Evolutionary conservation across 2,797 vertebrate species (phyloP), one percentile per base, ranked within the genome.

Genomic region (Microctenopoma lineatum): DNA sequence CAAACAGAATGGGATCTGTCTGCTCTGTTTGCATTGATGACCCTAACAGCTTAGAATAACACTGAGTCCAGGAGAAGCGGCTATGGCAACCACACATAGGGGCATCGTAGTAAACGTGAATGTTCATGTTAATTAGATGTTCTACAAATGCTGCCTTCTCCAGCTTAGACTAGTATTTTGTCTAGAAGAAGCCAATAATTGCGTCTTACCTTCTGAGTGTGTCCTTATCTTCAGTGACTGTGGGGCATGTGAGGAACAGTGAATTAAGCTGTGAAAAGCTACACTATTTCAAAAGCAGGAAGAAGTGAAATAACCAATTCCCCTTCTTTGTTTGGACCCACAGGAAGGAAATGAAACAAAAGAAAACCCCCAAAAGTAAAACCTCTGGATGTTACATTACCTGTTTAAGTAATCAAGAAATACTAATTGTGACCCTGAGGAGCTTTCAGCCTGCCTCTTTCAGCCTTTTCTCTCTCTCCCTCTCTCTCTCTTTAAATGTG

Each of bases 121-220:
- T 36, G 34, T 10, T 29, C 4, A 29, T 36, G 34, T 7, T 7
- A 9, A 36, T 11, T 11, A 10, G 36, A 9, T 36, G 8, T 52
- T 41, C 16, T 52, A 29, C 29, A 77, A 18, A 14, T 16, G 18
- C 2, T 13, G 1, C 25, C 5, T 41, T 13, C 67, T 21, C 9
- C 15, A 60, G 8, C 3, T 29, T 44, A 7, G 8, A 25, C n/a
- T 59, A n/a, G 18, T 26, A 13, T 47, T 42, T 66, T 27, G 14
- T 73, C 4, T 14, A 44, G 25, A 65, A 66, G 1, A 57, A 72
- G 61, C 12, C 13, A 53, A 26, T 45, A 32, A 64, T 1, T 59
- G 15, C 66, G 50, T 46, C 89, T 90, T 88, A 91, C 88, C 87
- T 83, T 72, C 36, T 73, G 52, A 4, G 3, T 71, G 59, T 27